phyloP scores from a whole-genome alignment of 2,113 vertebrate species.

The Apaloderma vittatum region DNA sequence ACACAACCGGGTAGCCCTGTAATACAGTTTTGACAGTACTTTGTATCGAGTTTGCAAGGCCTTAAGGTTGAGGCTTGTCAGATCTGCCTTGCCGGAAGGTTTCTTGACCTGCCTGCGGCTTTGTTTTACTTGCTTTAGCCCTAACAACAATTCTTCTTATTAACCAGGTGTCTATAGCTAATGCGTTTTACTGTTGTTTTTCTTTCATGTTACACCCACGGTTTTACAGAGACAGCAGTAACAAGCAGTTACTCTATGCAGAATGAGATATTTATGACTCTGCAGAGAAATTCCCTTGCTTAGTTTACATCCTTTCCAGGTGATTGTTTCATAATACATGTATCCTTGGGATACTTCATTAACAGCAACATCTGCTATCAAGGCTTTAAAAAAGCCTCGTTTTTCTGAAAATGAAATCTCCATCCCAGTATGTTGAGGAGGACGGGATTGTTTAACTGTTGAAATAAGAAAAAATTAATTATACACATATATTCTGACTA shows the following conservation, averaged over 20 bases:
- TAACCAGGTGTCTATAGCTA: background rate
- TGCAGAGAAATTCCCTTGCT: conserved; percentile 7
- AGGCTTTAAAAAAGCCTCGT: background rate
- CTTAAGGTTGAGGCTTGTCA: background rate
- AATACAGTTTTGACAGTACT: background rate
- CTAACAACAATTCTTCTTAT: background rate
- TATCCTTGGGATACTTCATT: background rate
- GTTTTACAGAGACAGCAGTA: background rate
- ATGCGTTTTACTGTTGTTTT: conserved; percentile 18
- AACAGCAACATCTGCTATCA: conserved; percentile 31
- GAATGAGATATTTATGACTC: background rate
- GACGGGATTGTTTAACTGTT: background rate
- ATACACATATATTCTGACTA: background rate
- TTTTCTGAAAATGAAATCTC: conserved; percentile 50
- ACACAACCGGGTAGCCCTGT: background rate
- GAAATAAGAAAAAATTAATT: conserved; percentile 30
- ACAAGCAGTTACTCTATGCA: background rate
- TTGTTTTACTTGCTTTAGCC: background rate
- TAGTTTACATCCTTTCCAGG: background rate
- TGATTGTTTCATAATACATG: conserved; percentile 7
- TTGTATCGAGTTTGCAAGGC: background rate
- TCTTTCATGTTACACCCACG: background rate
- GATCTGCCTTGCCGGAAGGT: background rate
- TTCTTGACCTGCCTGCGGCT: background rate
- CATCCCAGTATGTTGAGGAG: background rate